Base-by-base conservation (phyloP, 2,888 invertebrate genomes). In the Acanthoscelides obtectus region DNA sequence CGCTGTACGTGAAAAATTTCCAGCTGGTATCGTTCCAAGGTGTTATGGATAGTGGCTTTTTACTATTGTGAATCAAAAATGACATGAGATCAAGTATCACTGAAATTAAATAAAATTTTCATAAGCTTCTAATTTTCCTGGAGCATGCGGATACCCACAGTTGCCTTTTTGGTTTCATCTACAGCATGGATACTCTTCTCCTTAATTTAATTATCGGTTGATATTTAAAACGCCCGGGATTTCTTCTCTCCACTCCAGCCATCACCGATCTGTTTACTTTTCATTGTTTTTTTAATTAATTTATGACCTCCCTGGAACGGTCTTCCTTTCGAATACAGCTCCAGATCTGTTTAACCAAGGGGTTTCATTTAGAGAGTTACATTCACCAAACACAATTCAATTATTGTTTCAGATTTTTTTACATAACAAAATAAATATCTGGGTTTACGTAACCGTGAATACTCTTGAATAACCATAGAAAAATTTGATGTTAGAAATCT, bases 121-220 rank as follows among this genome's bases (percentile, higher is more conserved):
- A n/a, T n/a, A n/a, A n/a, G n/a, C 25, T 45, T 12, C 45, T 17
- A 45, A 12, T 12, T 45, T 45, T 45, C 45, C 45, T 45, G 12
- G 1, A 45, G 45, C 12, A 45, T 45, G n/a, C 12, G 1, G 45
- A 12, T 45, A 45, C 45, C 17, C 45, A 45, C 45, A 12, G 5
- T 12, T 17, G 17, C 45, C 45, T 45, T 45, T 45, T 45, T 45
- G 45, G 45, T 17, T 45, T 45, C 45, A 45, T 45, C 45, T 45
- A 17, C 45, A 45, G 17, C 17, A 12, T 45, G 45, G 45, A 45
- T 45, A 17, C 12, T 45, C 45, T 45, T 45, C 45, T 45, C 82
- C 84, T 84, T 85, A 85, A 85, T 85, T 85, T 85, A 85, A 85
- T 85, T 85, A 85, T 84, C 85, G 83, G 83, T 83, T 83, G 85